phyloP scores from a whole-genome alignment of 2,888 invertebrate species.

The Aproaerema taeniolella region DNA sequence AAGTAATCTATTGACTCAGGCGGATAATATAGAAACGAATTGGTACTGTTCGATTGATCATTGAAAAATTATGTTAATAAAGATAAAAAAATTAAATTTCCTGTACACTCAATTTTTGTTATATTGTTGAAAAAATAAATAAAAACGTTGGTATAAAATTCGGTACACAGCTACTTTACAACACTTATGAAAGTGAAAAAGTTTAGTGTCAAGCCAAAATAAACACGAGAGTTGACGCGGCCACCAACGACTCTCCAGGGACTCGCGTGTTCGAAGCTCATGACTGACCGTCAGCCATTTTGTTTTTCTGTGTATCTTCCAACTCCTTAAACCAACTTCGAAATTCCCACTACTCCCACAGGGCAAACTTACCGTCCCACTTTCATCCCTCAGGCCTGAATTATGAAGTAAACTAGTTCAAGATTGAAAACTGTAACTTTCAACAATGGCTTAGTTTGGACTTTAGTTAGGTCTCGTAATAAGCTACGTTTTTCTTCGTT shows the following conservation, averaged over 20 bases:
- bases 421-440: slow-evolving; percentile 58
- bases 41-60: too few species aligned
- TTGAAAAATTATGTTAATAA: too few species aligned
- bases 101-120: too few species aligned
- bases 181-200: slow-evolving; percentile 1
- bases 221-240: slow-evolving; percentile 15
- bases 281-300: slow-evolving; percentile 21
- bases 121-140: too few species aligned
- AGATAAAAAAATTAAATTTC: too few species aligned
- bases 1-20: too few species aligned
- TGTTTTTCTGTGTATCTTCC: slow-evolving; percentile 18
- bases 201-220: slow-evolving; percentile 10
- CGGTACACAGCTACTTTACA: too few species aligned
- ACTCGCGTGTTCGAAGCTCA: slow-evolving; percentile 34
- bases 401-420: slow-evolving; percentile 55
- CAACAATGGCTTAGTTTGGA: slow-evolving; percentile 38
- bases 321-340: slow-evolving; percentile 29
- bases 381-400: slow-evolving; percentile 43
- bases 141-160: too few species aligned
- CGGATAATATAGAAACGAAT: too few species aligned
- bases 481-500: slow-evolving; percentile 41
- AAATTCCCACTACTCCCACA: slow-evolving; percentile 42
- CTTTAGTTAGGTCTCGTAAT: slow-evolving; percentile 35
- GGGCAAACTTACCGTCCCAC: slow-evolving; percentile 36
- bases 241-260: slow-evolving; percentile 26